Evolutionary conservation across 2,888 invertebrate species (phyloP).

Genomic region (Therioaphis trifolii): DNA sequence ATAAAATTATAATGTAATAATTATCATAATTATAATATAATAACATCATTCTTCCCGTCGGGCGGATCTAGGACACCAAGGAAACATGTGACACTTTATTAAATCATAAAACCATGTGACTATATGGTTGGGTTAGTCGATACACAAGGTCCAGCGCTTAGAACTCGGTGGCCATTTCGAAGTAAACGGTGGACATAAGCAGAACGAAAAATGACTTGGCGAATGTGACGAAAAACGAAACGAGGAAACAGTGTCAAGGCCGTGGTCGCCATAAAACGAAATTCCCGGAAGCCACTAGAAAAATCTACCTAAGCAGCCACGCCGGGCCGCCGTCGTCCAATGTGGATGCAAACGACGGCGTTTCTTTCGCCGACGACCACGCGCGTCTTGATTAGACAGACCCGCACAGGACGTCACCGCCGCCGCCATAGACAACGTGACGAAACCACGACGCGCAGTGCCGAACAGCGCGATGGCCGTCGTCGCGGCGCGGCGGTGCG

Average conservation of each 20-base stretch:
- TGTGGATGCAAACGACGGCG: neutral
- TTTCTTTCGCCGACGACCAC: neutral
- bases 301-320: neutral
- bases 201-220: no score
- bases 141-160: no score
- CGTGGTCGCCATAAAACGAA: neutral
- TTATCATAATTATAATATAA: no score
- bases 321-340: neutral
- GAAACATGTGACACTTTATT: no score
- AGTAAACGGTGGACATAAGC: no score
- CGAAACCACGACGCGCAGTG: neutral
- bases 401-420: no score
- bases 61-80: no score
- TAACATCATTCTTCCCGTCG: no score
- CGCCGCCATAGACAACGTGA: neutral
- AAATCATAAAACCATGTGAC: neutral
- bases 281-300: neutral
- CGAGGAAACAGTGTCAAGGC: conserved; percentile 43
- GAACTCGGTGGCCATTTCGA: no score
- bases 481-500: neutral
- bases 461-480: neutral
- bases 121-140: neutral
- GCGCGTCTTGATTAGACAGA: no score
- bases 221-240: neutral
- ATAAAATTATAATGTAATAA: no score